These are phyloP conservation scores for Heliconius himera DNA, from an alignment of 1,140 invertebrate genomes.

Conservation along the genomic window DNA sequence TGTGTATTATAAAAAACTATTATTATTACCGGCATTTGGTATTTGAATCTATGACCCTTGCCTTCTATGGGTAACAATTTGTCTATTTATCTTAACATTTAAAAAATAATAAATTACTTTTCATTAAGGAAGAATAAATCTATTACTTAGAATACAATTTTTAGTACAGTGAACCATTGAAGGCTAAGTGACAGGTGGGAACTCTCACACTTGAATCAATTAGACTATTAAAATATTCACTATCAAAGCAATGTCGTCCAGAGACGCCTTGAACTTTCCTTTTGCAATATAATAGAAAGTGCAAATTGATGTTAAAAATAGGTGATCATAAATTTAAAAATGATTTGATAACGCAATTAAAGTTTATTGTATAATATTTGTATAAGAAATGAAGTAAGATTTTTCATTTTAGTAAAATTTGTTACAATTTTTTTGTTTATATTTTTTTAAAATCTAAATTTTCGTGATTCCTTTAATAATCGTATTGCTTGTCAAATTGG, in stretches of 20 bases:
- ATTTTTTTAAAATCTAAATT: neutral
- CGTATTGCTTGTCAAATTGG: neutral
- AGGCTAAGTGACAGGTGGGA: slow-evolving; percentile 45
- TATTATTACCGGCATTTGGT: too few relatives aligned
- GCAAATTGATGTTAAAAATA: neutral
- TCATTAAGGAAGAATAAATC: neutral
- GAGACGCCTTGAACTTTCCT: slow-evolving; percentile 58
- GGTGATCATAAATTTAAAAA: neutral
- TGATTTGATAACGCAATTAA: too few relatives aligned
- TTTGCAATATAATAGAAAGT: slow-evolving; percentile 35
- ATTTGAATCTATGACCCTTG: too few relatives aligned
- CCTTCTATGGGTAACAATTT: neutral
- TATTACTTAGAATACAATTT: neutral
- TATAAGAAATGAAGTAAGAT: too few relatives aligned
- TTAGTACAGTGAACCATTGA: neutral
- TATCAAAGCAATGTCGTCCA: slow-evolving; percentile 46
- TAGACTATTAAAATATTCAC: slow-evolving; percentile 62
- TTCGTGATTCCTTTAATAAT: neutral
- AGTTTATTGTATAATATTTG: too few relatives aligned
- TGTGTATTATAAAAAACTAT: too few relatives aligned
- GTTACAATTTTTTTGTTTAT: neutral
- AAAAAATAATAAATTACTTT: neutral
- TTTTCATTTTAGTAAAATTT: too few relatives aligned
- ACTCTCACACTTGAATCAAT: slow-evolving; percentile 61
- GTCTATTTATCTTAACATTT: neutral